Conservation (phyloP, 2,888 invertebrate species). For the Volucella bombylans region DNA sequence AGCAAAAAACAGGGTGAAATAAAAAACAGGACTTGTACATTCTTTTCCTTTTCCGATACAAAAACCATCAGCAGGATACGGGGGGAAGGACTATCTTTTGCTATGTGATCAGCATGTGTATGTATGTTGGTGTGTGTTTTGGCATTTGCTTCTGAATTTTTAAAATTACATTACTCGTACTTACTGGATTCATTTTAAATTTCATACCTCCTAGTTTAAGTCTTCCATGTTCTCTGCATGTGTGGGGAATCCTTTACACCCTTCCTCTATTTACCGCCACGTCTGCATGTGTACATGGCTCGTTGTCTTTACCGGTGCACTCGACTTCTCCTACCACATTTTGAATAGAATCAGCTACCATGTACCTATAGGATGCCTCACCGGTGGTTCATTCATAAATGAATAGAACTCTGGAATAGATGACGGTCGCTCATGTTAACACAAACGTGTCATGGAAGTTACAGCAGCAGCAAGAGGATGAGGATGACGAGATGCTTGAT, state of each 20-base stretch:
- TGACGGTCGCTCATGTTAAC: conserved; percentile 22
- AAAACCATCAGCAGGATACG: conserved; percentile 35
- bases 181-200: conserved; percentile 55
- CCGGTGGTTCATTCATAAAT: conserved; percentile 65
- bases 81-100: conserved; percentile 30
- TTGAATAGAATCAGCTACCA: conserved; percentile 2
- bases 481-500: neutral
- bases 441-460: conserved; percentile 5
- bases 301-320: conserved; percentile 35
- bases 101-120: neutral
- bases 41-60: conserved; percentile 40
- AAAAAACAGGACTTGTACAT: conserved; percentile 29
- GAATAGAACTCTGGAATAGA: conserved; percentile 41
- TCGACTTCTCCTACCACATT: conserved; percentile 35
- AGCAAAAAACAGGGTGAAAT: neutral
- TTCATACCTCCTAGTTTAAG: conserved; percentile 7
- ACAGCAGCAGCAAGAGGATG: neutral
- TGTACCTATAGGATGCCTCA: conserved; percentile 26
- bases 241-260: neutral
- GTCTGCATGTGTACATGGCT: conserved; percentile 33
- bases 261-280: conserved; percentile 11
- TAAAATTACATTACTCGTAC: conserved; percentile 76
- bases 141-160: conserved; percentile 73
- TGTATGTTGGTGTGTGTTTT: neutral
- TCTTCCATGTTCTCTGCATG: neutral